Percentiles rank a stretch among this genome's conserved stretches.
Evolutionary conservation across 1,140 invertebrate species (phyloP).

Genomic region (Telenomus remus): DNA sequence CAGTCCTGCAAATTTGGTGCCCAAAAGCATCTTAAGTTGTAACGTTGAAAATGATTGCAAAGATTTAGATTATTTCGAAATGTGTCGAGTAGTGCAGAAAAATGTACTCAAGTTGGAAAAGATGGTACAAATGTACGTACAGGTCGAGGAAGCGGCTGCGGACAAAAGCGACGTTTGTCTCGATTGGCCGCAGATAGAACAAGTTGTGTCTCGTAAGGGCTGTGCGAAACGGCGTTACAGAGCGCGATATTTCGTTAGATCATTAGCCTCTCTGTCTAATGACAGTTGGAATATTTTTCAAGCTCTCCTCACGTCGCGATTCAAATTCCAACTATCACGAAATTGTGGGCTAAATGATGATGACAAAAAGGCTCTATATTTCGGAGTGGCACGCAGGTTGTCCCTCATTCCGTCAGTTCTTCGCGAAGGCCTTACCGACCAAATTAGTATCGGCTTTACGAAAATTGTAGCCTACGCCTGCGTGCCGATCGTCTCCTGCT

Average conservation of each 20-base stretch:
- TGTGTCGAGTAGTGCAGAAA: too few species aligned
- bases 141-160: too few species aligned
- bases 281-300: too few species aligned
- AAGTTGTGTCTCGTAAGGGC: slow-evolving; percentile 12
- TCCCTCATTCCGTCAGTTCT: slow-evolving; percentile 65
- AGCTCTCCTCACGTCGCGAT: neutral
- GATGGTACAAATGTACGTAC: too few species aligned
- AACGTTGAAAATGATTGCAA: too few species aligned
- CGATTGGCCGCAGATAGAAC: too few species aligned
- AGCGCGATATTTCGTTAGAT: slow-evolving; percentile 51
- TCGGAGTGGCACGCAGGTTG: slow-evolving; percentile 48
- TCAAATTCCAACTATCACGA: neutral
- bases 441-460: slow-evolving; percentile 64
- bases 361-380: neutral
- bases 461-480: slow-evolving; percentile 64
- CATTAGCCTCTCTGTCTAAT: neutral
- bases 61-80: too few species aligned
- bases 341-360: neutral
- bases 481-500: slow-evolving; percentile 65
- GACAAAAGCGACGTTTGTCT: too few species aligned
- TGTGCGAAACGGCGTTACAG: too few species aligned
- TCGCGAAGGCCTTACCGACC: slow-evolving; percentile 60
- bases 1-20: neutral
- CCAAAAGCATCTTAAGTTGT: too few species aligned
- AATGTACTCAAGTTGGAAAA: too few species aligned